Conservation (phyloP, 2,888 invertebrate genomes). For the Amblyjoppa proteus region DNA sequence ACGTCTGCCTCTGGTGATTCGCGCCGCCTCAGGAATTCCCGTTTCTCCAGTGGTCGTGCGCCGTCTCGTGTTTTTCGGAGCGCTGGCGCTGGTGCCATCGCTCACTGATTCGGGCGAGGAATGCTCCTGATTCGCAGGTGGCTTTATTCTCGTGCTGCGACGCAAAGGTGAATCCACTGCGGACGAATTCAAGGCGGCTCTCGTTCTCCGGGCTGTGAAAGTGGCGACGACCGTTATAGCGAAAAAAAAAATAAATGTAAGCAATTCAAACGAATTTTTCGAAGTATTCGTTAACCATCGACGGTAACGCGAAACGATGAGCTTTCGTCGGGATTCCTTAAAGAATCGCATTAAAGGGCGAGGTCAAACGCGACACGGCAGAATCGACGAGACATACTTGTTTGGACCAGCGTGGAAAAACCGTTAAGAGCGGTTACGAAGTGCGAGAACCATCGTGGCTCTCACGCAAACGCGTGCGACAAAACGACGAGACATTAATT, state of each 20-base stretch:
- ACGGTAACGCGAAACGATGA: background rate
- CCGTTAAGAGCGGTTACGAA: constrained; percentile 46
- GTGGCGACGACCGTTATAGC: background rate
- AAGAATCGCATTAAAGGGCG: background rate
- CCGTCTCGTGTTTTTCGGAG: constrained; percentile 58
- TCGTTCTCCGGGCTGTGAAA: constrained; percentile 70
- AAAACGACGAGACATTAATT: constrained; percentile 39
- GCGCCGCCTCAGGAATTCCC: constrained; percentile 19
- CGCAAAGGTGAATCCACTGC: constrained; percentile 75
- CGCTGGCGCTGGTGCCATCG: constrained; percentile 58
- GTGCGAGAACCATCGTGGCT: background rate
- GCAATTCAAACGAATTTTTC: background rate
- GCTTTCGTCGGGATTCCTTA: background rate
- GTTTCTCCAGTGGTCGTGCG: constrained; percentile 64
- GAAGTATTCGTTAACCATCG: background rate
- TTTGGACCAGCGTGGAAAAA: constrained; percentile 34
- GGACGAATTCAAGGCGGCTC: constrained; percentile 45
- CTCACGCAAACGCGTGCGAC: background rate
- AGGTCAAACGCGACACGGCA: background rate
- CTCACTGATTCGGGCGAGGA: constrained; percentile 74
- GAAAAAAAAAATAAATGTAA: background rate
- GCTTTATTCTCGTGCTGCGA: constrained; percentile 74
- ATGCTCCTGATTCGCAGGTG: constrained; percentile 64
- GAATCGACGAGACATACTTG: background rate
- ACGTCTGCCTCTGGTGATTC: constrained; percentile 67